These are phyloP conservation scores for Sinella curviseta DNA, from an alignment of 1,140 invertebrate species.

Conservation along the genomic window DNA sequence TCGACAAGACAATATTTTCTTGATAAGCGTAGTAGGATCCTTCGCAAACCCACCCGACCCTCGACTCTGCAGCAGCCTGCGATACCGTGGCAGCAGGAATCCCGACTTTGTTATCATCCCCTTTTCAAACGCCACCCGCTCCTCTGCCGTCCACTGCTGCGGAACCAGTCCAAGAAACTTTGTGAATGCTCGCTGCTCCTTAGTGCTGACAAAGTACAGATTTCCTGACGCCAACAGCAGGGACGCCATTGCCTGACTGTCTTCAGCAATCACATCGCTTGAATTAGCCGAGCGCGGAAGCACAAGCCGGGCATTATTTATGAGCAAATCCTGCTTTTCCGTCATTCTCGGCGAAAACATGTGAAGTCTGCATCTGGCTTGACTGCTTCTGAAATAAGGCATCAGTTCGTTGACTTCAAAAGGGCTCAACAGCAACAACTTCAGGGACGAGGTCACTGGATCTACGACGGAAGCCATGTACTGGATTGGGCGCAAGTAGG, in stretches of 20 bases:
- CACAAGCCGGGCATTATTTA: neutral
- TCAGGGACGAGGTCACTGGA: neutral
- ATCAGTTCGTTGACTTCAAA: slow-evolving; percentile 23
- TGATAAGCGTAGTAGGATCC: neutral
- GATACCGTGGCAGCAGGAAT: neutral
- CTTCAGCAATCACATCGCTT: neutral
- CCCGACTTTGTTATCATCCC: neutral
- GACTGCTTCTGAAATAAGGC: neutral
- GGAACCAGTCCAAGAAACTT: neutral
- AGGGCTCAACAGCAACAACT: neutral
- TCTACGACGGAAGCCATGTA: too few species aligned
- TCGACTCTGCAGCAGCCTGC: neutral
- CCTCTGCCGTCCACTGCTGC: neutral
- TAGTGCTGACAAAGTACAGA: neutral
- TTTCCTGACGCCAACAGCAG: neutral
- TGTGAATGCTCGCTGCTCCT: neutral
- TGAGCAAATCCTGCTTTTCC: neutral
- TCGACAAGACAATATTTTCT: neutral
- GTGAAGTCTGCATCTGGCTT: neutral
- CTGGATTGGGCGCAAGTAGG: too few species aligned
- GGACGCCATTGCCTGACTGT: neutral
- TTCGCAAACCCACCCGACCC: neutral
- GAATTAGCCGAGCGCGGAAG: neutral
- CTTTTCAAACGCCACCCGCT: neutral
- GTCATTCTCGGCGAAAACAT: neutral